Percentiles rank a stretch among this genome's conserved stretches.
Conservation (phyloP, 2,888 invertebrate genomes). For the Acanthosoma haemorrhoidale region DNA sequence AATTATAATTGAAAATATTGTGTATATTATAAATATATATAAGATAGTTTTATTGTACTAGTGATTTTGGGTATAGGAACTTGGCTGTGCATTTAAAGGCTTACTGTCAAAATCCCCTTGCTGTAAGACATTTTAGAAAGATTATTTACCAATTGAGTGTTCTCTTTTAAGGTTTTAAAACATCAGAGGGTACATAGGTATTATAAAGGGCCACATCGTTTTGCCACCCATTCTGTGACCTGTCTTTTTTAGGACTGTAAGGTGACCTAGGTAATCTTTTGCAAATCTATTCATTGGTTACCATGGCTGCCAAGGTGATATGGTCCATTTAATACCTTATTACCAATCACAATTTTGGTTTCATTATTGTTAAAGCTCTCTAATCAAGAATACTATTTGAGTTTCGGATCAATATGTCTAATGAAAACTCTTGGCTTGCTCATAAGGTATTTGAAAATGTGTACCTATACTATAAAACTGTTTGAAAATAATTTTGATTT, state of each 20-base stretch:
- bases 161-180: background rate
- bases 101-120: constrained; percentile 25
- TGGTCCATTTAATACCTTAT: no score
- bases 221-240: background rate
- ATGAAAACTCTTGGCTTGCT: background rate
- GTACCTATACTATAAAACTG: no score
- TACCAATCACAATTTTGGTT: no score
- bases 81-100: constrained; percentile 39
- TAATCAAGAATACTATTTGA: background rate
- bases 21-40: constrained; percentile 3
- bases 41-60: constrained; percentile 19
- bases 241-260: background rate
- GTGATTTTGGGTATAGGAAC: constrained; percentile 38
- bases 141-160: constrained; percentile 18
- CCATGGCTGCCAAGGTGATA: no score
- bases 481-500: no score
- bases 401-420: background rate
- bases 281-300: no score
- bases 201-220: no score
- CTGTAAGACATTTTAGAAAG: constrained; percentile 12
- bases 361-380: no score
- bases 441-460: no score
- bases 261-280: no score
- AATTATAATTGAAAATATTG: background rate
- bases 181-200: no score